Base-by-base conservation (phyloP, 2,113 vertebrate genomes). In the Ivindomyrus marchei region DNA sequence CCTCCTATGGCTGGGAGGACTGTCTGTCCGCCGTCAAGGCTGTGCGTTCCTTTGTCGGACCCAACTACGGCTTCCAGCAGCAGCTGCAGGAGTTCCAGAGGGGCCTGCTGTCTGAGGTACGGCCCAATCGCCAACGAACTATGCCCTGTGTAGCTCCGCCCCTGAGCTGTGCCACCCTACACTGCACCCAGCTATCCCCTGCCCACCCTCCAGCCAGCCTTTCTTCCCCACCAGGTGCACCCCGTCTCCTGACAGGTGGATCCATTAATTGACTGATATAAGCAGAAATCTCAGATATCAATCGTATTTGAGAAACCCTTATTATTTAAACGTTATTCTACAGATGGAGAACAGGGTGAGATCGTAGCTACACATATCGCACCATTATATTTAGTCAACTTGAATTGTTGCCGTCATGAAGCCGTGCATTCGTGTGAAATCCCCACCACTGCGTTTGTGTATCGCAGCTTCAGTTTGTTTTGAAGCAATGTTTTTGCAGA, bases 81-180 rank as follows among this genome's bases (percentile, higher is more conserved):
- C 97, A 98, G 94, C 96, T 98, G 91, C 96, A 96, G 94, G 96
- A 98, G 4, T 98, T 97, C 2, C 95, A 98, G 94, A 93, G 13
- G 11, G 97, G 95, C 0, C 91, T 95, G 89, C 94, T 97, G 1
- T 95, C 88, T 62, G 96, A 98, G 97, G 97, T 97, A 96, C 88
- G 89, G 36, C 10, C 88, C 8, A 21, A 24, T 56, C 19, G 2
- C 53, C 52, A 56, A 21, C 1, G 17, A 42, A 15, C 36, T 45
- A 46, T 21, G 70, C 36, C 15, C 31, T 19, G 4, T 39, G 7
- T 31, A 17, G 27, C 27, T 15, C 27, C 9, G 3, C 31, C 70
- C 31, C 19, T 2, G 10, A 74, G 13, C 17, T 53, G 5, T 53
- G 17, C 52, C 52, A 19, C 5, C 56, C 56, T 0, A 31, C 62